Evolutionary conservation across 2,113 vertebrate species (phyloP), one percentile per base, ranked within the genome.

Genomic region (Gymnocephalus cernua): DNA sequence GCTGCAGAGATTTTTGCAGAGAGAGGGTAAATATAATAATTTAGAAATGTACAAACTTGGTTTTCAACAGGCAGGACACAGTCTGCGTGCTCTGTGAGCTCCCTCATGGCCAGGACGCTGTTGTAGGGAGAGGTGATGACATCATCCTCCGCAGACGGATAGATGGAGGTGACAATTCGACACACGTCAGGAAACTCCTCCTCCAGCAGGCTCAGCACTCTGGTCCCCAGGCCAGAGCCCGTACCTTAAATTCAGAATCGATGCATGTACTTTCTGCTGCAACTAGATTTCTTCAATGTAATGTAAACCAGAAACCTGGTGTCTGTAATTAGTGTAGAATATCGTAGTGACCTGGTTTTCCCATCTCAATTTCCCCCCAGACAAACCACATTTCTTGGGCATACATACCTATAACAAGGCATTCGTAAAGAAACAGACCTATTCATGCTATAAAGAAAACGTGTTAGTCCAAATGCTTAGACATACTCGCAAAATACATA

Each of bases 71-170:
- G 97, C 50, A 99, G 88, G 10, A 99, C 98, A 88, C 98, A 99
- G 91, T 99, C 96, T 3, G 98, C 98, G 19, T 97, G 97, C 84
- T 99, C 97, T 4, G 95, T 98, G 25, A 99, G 97, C 83, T 98
- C 97, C 65, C 94, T 97, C 97, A 98, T 98, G 81, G 98, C 97
- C 89, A 99, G 95, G 21, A 98, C 92, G 56, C 96, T 99, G 94
- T 99, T 99, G 84, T 99, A 99, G 0, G 98, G 98, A 50, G 98
- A 99, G 5, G 97, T 99, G 90, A 99, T 94, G 80, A 99, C 98
- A 81, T 99, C 98, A 68, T 99, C 98, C 76, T 99, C 98, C 19
- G 91, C 90, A 16, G 97, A 99, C 1, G 98, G 98, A 89, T 96
- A 99, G 82, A 99, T 83, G 5, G 97, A 96, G 44, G 97, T 97